phyloP scores from a whole-genome alignment of 2,113 vertebrate genomes.

The Narcine bancroftii region DNA sequence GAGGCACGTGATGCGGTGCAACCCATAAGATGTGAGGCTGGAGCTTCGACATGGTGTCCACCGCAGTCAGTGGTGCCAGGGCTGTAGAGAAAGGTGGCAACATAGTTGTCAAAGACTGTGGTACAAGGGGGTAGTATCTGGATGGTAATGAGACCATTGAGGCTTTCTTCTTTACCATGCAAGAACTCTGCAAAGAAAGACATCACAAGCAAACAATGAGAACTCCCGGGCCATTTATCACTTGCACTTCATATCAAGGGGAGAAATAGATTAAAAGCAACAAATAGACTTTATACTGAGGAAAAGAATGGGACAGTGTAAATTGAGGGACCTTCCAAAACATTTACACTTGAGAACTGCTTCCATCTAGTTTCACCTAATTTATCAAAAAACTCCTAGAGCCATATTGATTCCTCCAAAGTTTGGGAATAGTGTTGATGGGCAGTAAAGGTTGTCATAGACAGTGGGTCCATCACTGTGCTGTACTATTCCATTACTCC shows the following conservation, averaged over 20 bases:
- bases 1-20: not conserved
- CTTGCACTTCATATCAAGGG: not conserved
- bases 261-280: too few species aligned
- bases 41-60: not conserved
- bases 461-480: too few species aligned
- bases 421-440: too few species aligned
- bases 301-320: too few species aligned
- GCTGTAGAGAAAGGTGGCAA: not conserved
- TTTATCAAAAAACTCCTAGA: not conserved
- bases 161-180: not conserved
- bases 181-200: not conserved
- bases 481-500: too few species aligned
- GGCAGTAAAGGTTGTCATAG: too few species aligned
- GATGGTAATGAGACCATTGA: not conserved
- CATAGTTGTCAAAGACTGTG: not conserved
- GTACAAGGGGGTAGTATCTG: not conserved
- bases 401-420: too few species aligned
- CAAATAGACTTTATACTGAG: too few species aligned
- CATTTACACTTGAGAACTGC: too few species aligned
- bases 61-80: not conserved
- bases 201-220: not conserved
- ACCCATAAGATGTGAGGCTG: conserved; percentile 11
- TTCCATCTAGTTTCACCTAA: too few species aligned
- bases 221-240: not conserved
- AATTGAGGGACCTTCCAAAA: too few species aligned